Conservation (phyloP, 2,113 vertebrate species). For the Chrysemys picta region DNA sequence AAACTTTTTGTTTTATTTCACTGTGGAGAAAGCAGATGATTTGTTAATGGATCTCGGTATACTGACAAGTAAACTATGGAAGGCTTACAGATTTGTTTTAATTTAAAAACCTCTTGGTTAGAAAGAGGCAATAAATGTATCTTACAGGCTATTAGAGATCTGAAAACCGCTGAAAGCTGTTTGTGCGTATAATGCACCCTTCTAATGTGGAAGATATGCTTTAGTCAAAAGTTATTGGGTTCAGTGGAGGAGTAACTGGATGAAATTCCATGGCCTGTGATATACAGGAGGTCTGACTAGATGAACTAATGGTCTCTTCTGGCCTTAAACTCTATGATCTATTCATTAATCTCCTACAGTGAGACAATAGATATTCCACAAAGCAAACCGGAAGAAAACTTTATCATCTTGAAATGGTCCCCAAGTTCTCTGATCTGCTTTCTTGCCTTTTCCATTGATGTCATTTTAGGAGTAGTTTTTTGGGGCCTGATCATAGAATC, state of each 20-base stretch:
- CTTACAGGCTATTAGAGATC: background rate
- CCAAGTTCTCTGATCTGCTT: background rate
- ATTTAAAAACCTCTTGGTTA: background rate
- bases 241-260: background rate
- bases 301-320: background rate
- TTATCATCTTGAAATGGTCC: background rate
- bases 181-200: background rate
- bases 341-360: background rate
- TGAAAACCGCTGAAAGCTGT: background rate
- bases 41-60: background rate
- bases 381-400: background rate
- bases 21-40: background rate
- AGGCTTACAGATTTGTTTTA: background rate
- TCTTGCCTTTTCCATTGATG: background rate
- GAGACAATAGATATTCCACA: background rate
- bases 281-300: background rate
- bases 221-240: background rate
- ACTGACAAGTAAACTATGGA: background rate
- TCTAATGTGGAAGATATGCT: background rate
- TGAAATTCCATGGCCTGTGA: background rate
- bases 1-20: background rate
- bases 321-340: background rate
- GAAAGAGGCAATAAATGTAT: background rate
- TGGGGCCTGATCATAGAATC: background rate
- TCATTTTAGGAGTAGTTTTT: background rate